Conservation (phyloP, 1,140 invertebrate species). For the Pseudomyrmex flavicornis region DNA sequence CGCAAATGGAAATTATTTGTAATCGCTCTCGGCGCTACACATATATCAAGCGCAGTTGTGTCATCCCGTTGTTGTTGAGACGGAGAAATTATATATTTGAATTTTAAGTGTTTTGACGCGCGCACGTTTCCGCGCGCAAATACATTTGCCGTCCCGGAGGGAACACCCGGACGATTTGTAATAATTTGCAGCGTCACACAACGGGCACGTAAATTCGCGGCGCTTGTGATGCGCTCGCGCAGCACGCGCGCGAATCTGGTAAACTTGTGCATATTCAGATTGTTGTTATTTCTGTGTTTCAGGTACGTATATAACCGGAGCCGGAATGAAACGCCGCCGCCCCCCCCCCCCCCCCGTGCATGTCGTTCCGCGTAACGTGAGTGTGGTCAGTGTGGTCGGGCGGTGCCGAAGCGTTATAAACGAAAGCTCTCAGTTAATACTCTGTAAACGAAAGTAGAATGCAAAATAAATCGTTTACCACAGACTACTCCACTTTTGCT, state of each 20-base stretch:
- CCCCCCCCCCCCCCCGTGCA: not conserved
- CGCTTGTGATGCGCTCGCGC: not conserved
- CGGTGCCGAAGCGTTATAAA: slow-evolving; percentile 55
- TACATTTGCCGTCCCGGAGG: not conserved
- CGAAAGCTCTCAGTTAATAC: slow-evolving; percentile 68
- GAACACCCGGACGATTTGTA: not conserved
- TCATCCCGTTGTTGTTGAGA: not conserved
- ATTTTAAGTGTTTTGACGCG: not conserved
- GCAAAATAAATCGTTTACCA: slow-evolving; percentile 70
- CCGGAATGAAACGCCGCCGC: not conserved
- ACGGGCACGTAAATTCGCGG: not conserved
- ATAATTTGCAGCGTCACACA: slow-evolving; percentile 11
- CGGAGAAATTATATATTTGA: slow-evolving; percentile 7
- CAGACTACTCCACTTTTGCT: slow-evolving; percentile 51
- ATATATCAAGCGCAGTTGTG: slow-evolving; percentile 8
- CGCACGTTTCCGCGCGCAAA: not conserved
- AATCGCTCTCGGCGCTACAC: not conserved
- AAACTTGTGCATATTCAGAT: slow-evolving; percentile 26
- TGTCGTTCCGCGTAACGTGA: slow-evolving; percentile 39
- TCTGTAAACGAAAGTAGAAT: slow-evolving; percentile 71
- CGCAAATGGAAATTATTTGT: not conserved
- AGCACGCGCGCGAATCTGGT: not conserved
- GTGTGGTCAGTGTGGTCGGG: slow-evolving; percentile 68
- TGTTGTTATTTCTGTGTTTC: slow-evolving; percentile 60
- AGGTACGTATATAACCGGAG: slow-evolving; percentile 67